Evolutionary conservation across 2,888 invertebrate species (phyloP), one percentile per base, ranked within the genome.

Genomic region (Acronicta alni): DNA sequence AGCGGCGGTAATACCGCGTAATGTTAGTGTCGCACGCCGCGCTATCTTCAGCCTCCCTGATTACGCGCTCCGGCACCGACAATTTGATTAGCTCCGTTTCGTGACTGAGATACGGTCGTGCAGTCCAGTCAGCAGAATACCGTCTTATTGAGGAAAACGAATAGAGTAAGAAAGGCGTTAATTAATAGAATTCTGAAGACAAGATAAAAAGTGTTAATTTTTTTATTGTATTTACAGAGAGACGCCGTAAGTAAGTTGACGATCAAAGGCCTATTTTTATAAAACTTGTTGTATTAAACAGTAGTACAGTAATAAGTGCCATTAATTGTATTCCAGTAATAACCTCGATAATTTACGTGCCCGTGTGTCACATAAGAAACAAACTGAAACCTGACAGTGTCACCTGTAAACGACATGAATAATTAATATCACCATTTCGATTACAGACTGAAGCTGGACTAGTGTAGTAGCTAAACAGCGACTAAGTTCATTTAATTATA

Each of bases 11-110:
- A 73, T 69, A 72, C 67, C 57, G 43, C 74, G 82, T 82, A 81
- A 82, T 79, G 80, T 77, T 80, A 73, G 74, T 75, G 68, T 67
- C 74, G 69, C 77, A 70, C 61, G 60, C 59, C 65, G 66, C 76
- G 77, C 79, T 86, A 85, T 86, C 83, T 83, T 82, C 78, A 85
- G 83, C 72, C 46, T 52, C 62, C 60, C 73, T 85, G 82, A 84
- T 85, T 84, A 81, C 79, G 66, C 51, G 67, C 77, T 77, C 73
- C 64, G 64, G 63, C 65, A 56, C 70, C 74, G 78, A 76, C 78
- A 77, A 86, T 84, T 85, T 83, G 82, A 86, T 86, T 86, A 85
- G 81, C 72, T 72, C 46, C n/a, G 47, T 59, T 53, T 62, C 62
- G 70, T 66, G 64, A 39, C 57, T 46, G 67, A 68, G 26, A 69